Percentiles rank a stretch among this genome's conserved stretches.
phyloP scores from a whole-genome alignment of 2,113 vertebrate genomes.

The Platycercus adscitus region DNA sequence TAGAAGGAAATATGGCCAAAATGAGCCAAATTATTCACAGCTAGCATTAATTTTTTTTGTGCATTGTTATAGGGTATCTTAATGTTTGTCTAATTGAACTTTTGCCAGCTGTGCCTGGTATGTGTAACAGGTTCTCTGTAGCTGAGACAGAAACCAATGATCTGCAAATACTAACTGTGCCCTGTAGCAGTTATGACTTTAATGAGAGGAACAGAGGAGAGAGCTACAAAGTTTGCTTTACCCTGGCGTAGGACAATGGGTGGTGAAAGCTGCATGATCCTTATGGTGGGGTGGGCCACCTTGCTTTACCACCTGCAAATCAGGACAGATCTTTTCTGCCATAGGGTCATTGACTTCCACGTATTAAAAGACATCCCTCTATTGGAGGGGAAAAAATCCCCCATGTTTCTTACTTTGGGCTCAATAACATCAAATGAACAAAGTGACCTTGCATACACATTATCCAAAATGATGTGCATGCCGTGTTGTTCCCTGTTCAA shows the following conservation, averaged over 20 bases:
- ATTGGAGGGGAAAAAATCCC: not conserved
- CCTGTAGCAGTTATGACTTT: not conserved
- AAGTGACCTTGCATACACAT: constrained; percentile 36
- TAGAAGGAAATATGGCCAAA: not conserved
- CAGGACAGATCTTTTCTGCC: not conserved
- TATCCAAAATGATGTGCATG: constrained; percentile 1
- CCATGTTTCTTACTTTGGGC: not conserved
- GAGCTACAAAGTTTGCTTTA: constrained; percentile 10
- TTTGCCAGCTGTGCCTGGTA: not conserved
- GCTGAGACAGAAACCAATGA: not conserved
- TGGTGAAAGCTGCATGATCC: not conserved
- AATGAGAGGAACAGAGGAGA: not conserved
- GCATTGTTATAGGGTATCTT: not conserved
- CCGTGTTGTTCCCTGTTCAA: not conserved
- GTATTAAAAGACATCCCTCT: not conserved
- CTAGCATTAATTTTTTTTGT: not conserved
- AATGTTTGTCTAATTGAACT: not conserved
- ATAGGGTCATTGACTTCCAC: not conserved
- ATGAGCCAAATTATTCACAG: not conserved
- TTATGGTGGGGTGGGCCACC: not conserved
- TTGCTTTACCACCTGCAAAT: not conserved
- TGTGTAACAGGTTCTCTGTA: not conserved
- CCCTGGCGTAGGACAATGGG: not conserved
- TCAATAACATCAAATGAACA: not conserved
- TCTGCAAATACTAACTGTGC: not conserved